Percentiles rank a stretch among this genome's conserved stretches.
These are phyloP conservation scores for Drosophila kepulauana DNA, from an alignment of 1,140 invertebrate species.

Conservation along the genomic window DNA sequence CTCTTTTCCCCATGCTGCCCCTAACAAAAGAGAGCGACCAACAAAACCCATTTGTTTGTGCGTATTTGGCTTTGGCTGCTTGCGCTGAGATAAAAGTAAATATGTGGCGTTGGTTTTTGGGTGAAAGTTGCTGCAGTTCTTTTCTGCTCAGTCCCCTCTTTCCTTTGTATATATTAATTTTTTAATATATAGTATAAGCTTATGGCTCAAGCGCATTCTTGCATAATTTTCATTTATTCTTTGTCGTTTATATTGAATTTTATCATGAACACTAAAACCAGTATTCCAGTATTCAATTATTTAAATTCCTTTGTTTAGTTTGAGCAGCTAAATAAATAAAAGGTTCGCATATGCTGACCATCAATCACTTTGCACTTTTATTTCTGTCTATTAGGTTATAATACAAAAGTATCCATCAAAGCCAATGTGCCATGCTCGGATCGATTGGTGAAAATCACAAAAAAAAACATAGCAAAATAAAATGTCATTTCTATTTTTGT, in stretches of 20 bases:
- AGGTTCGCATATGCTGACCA: not conserved
- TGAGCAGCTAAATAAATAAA: too few relatives aligned
- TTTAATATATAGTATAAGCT: conserved; percentile 3
- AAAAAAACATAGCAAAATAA: too few relatives aligned
- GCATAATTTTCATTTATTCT: conserved; percentile 78
- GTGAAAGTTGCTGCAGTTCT: conserved; percentile 50
- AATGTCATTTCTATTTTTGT: not conserved
- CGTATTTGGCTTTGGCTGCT: conserved; percentile 65
- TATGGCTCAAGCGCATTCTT: conserved; percentile 57
- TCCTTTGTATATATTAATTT: not conserved
- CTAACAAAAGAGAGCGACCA: conserved; percentile 14
- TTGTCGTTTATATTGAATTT: conserved; percentile 43
- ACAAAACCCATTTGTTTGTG: conserved; percentile 67
- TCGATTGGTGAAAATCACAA: not conserved
- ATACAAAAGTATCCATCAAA: conserved; percentile 8
- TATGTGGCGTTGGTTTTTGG: conserved; percentile 72
- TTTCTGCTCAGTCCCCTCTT: conserved; percentile 6
- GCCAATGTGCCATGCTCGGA: conserved; percentile 4
- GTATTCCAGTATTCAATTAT: not conserved
- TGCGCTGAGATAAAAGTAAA: conserved; percentile 80
- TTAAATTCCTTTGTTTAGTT: not conserved
- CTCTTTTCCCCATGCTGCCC: not conserved
- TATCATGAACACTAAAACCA: not conserved
- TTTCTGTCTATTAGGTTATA: not conserved
- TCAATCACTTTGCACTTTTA: not conserved